These are phyloP conservation scores for Loripinus fragilis DNA, from an alignment of 2,888 invertebrate genomes.

Conservation along the genomic window DNA sequence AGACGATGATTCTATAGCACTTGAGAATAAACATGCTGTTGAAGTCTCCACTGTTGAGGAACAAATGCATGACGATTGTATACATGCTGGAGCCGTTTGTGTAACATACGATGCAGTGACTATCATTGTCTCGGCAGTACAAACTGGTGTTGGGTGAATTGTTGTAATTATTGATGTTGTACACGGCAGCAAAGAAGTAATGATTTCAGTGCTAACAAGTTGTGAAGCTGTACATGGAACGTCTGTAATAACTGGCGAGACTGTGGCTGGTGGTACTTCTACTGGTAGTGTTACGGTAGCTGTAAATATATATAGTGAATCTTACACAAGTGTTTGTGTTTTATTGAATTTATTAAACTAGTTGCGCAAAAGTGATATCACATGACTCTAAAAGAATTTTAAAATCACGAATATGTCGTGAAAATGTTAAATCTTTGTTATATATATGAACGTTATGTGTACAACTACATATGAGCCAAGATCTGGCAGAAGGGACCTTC, in stretches of 20 bases:
- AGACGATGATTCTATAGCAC: neutral
- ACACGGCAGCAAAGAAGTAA: neutral
- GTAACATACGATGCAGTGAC: neutral
- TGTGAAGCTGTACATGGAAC: neutral
- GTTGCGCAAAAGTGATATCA: no score
- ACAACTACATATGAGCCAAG: no score
- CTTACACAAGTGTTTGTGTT: no score
- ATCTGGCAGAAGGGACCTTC: no score
- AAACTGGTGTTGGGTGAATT: neutral
- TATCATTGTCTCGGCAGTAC: neutral
- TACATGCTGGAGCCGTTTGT: neutral
- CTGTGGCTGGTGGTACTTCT: neutral
- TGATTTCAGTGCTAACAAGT: neutral
- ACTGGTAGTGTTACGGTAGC: neutral
- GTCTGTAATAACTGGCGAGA: no score
- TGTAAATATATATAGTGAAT: no score
- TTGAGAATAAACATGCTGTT: neutral
- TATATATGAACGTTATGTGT: no score
- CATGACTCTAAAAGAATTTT: no score
- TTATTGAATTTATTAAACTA: no score
- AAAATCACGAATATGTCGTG: no score
- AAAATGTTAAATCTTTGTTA: no score
- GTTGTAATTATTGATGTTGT: neutral
- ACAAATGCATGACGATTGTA: neutral
- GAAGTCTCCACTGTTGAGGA: neutral